phyloP scores from a whole-genome alignment of 2,797 vertebrate genomes.

The Knipowitschia caucasica region DNA sequence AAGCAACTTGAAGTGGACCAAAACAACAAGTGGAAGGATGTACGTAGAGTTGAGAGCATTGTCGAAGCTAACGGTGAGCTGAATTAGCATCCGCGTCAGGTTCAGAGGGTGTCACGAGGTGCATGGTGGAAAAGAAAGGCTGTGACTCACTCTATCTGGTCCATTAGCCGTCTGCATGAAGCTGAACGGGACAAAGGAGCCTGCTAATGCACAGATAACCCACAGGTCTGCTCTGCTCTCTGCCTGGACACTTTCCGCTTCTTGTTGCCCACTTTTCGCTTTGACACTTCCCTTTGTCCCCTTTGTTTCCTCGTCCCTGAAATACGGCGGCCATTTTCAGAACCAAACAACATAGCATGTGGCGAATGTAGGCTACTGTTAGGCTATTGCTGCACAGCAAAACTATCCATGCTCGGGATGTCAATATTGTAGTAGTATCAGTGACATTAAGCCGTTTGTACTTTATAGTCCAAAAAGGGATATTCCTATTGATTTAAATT shows the following conservation, averaged over 20 bases:
- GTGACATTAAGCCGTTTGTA: no score
- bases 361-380: slow-evolving; percentile 13
- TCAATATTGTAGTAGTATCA: no score
- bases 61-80: slow-evolving; percentile 32
- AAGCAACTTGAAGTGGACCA: background rate
- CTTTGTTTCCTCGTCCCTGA: slow-evolving; percentile 4
- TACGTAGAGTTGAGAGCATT: slow-evolving; percentile 20
- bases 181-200: slow-evolving; percentile 53
- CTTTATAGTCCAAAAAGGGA: no score
- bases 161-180: slow-evolving; percentile 61
- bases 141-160: slow-evolving; percentile 62
- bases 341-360: slow-evolving; percentile 16
- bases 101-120: slow-evolving; percentile 40
- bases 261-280: slow-evolving; percentile 10
- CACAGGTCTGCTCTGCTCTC: slow-evolving; percentile 33
- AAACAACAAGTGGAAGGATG: background rate
- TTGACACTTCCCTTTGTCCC: slow-evolving; percentile 13
- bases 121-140: slow-evolving; percentile 50
- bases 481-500: no score
- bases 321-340: slow-evolving; percentile 19
- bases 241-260: slow-evolving; percentile 21
- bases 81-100: slow-evolving; percentile 54
- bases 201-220: slow-evolving; percentile 69
- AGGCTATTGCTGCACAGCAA: background rate
- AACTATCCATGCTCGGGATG: background rate